These are phyloP conservation scores for Strigamia crassipes DNA, from an alignment of 2,888 invertebrate genomes.

Conservation along the genomic window DNA sequence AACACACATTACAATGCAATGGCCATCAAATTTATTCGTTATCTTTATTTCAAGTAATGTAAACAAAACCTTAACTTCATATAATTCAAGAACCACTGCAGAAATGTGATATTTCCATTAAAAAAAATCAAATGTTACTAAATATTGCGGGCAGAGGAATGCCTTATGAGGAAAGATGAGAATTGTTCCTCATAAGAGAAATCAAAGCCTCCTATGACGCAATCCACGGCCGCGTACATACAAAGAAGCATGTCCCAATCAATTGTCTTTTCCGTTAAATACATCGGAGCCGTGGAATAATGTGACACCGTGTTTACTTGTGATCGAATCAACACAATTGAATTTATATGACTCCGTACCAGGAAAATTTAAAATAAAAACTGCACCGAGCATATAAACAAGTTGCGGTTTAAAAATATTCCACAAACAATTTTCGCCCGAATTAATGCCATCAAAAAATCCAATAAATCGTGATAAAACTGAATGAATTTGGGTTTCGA, in stretches of 20 bases:
- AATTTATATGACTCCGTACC: neutral
- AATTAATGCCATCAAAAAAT: neutral
- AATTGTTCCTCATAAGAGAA: neutral
- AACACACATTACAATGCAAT: neutral
- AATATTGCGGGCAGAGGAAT: neutral
- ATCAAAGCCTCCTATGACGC: neutral
- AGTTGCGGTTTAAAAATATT: neutral
- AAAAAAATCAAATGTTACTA: constrained; percentile 15
- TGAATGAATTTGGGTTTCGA: neutral
- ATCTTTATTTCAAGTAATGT: neutral
- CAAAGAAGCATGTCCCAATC: constrained; percentile 36
- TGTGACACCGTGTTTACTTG: constrained; percentile 31
- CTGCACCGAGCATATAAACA: neutral
- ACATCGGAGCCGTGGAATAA: constrained; percentile 25
- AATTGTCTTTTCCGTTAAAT: constrained; percentile 26
- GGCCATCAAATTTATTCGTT: neutral
- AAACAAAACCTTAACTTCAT: constrained; percentile 20
- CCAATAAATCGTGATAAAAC: no score
- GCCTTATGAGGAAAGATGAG: constrained; percentile 29
- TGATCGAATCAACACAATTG: constrained; percentile 22
- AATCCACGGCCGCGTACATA: neutral
- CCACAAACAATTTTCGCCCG: neutral
- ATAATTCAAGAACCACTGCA: constrained; percentile 2
- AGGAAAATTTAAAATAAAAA: neutral
- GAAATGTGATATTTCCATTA: constrained; percentile 3